Evolutionary conservation across 2,113 vertebrate genomes (phyloP).

Genomic region (Thalassarche chlororhynchos): DNA sequence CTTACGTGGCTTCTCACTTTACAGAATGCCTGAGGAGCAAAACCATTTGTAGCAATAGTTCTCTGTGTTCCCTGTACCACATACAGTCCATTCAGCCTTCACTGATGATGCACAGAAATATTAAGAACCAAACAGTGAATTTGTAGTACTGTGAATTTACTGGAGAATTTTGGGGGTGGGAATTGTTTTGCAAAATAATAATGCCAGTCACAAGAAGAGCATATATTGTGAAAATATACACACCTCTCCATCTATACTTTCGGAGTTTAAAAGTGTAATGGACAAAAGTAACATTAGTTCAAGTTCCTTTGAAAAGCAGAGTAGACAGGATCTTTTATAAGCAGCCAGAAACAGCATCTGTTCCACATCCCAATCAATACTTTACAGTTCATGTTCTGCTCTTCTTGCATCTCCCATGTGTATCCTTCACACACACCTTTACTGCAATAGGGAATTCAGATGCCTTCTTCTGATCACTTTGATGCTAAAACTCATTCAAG

Average conservation of each 20-base stretch:
- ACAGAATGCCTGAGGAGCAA: background rate
- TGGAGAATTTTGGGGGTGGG: background rate
- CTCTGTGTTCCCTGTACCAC: background rate
- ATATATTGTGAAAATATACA: background rate
- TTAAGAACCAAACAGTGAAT: background rate
- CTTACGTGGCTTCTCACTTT: background rate
- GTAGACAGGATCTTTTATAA: background rate
- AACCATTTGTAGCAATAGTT: background rate
- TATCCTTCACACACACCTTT: background rate
- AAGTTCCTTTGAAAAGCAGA: background rate
- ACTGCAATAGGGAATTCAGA: background rate
- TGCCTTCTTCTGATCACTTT: background rate
- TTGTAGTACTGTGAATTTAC: background rate
- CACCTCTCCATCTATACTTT: background rate
- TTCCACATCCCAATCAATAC: background rate
- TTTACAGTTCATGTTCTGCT: background rate
- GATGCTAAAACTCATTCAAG: background rate
- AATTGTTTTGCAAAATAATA: background rate
- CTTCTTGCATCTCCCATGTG: background rate
- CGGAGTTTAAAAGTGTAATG: background rate
- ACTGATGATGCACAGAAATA: background rate
- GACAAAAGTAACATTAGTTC: background rate
- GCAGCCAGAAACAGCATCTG: background rate
- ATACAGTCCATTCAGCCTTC: background rate
- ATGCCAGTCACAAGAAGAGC: background rate